These are phyloP conservation scores for Drosophila gaucha DNA, from an alignment of 2,888 invertebrate genomes.

Conservation along the genomic window DNA sequence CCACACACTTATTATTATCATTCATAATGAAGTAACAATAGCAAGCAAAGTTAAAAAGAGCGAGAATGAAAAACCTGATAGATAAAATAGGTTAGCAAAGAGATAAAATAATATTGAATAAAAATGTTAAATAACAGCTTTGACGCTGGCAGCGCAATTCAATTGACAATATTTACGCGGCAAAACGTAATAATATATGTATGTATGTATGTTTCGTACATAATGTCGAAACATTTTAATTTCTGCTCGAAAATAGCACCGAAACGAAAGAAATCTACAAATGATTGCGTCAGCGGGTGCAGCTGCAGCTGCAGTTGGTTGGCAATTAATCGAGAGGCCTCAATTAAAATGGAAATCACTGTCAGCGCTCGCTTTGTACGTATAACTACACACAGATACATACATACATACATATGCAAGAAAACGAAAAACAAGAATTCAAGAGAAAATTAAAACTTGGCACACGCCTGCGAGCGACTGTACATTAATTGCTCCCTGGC, in stretches of 20 bases:
- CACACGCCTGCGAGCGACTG: slow-evolving; percentile 66
- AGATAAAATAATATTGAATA: slow-evolving; percentile 24
- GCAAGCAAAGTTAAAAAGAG: not conserved
- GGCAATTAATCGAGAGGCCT: slow-evolving; percentile 68
- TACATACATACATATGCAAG: slow-evolving; percentile 4
- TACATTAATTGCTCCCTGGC: slow-evolving; percentile 52
- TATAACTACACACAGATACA: not conserved
- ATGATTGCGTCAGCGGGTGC: slow-evolving; percentile 52
- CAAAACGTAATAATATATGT: slow-evolving; percentile 44
- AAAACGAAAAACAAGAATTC: slow-evolving; percentile 23
- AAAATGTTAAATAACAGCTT: slow-evolving; percentile 62
- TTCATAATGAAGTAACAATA: slow-evolving; percentile 1
- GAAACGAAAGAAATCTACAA: slow-evolving; percentile 20
- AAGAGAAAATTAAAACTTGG: slow-evolving; percentile 55
- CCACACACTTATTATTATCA: not conserved
- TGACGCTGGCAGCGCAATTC: slow-evolving; percentile 15
- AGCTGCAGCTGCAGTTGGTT: slow-evolving; percentile 47
- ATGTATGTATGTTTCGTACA: not conserved
- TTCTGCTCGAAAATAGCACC: slow-evolving; percentile 35
- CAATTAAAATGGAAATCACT: slow-evolving; percentile 73
- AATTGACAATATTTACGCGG: slow-evolving; percentile 56
- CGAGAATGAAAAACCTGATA: slow-evolving; percentile 5
- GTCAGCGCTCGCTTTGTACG: slow-evolving; percentile 48
- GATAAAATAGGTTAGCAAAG: not conserved
- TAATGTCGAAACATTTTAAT: slow-evolving; percentile 4